Conservation (phyloP, 2,797 vertebrate species). For the Macropodus opercularis region DNA sequence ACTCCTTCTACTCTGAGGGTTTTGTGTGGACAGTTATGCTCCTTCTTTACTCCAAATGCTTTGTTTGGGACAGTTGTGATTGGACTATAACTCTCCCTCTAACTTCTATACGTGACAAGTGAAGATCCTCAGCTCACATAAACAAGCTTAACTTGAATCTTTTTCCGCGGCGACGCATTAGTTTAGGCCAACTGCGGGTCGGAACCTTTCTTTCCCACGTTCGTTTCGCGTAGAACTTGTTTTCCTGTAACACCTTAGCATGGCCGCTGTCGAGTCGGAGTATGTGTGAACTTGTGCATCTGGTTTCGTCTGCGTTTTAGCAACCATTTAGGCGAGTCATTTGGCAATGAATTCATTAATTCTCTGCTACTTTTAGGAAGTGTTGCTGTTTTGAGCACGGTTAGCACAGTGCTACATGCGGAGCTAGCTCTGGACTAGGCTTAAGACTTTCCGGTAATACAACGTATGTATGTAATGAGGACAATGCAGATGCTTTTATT, state of each 20-base stretch:
- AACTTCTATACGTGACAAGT: too few relatives aligned
- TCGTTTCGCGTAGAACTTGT: constrained; percentile 33
- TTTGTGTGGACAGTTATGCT: too few relatives aligned
- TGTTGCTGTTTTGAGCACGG: not conserved
- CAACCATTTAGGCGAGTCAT: not conserved
- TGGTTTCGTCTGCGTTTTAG: not conserved
- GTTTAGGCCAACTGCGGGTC: rapidly evolving
- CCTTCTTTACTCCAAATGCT: too few relatives aligned
- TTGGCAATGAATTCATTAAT: not conserved
- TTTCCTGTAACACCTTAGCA: constrained; percentile 24
- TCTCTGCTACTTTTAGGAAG: not conserved
- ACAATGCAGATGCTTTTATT: not conserved
- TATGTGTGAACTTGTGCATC: rapidly evolving
- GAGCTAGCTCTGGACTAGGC: too few relatives aligned
- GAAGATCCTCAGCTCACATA: too few relatives aligned
- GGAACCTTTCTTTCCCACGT: constrained; percentile 9
- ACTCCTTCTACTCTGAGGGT: too few relatives aligned
- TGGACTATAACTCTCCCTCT: too few relatives aligned
- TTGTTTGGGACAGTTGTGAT: too few relatives aligned
- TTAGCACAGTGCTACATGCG: not conserved
- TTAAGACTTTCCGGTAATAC: too few relatives aligned
- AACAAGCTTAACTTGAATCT: too few relatives aligned
- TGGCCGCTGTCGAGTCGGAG: not conserved
- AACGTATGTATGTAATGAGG: not conserved
- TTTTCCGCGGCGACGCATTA: too few relatives aligned